phyloP scores from a whole-genome alignment of 2,797 vertebrate species.

The Premnoplex brunnescens region DNA sequence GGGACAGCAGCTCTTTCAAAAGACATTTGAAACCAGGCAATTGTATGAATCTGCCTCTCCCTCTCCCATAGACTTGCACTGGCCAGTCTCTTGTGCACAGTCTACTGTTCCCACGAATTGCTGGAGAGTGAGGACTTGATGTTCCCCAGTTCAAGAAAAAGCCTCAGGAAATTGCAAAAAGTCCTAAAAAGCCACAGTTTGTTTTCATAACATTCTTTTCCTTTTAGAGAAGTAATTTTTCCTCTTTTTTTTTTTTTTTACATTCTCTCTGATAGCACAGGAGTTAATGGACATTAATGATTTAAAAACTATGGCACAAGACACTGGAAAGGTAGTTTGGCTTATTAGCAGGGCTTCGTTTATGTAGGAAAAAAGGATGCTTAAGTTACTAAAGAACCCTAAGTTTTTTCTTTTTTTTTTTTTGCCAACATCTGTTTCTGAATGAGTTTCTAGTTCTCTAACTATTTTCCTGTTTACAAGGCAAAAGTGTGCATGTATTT shows the following conservation, averaged over 20 bases:
- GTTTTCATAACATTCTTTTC: conserved; percentile 68
- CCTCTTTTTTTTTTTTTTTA: neutral
- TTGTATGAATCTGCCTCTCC: neutral
- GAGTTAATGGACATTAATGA: conserved; percentile 25
- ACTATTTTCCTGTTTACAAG: neutral
- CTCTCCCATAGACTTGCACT: neutral
- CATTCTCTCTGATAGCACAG: conserved; percentile 18
- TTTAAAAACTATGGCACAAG: neutral
- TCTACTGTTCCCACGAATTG: conserved; percentile 54
- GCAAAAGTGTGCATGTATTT: neutral
- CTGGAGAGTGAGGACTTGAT: conserved; percentile 47
- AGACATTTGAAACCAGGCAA: neutral
- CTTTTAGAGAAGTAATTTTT: conserved; percentile 51
- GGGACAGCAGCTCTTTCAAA: conserved; percentile 13
- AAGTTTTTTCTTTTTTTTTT: neutral
- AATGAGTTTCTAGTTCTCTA: neutral
- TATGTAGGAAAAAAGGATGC: neutral
- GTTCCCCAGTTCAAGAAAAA: conserved; percentile 63
- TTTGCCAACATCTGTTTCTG: neutral
- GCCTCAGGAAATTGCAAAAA: conserved; percentile 71
- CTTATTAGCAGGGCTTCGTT: neutral
- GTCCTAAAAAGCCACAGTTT: conserved; percentile 60
- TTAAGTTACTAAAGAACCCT: neutral
- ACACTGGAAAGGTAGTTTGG: neutral
- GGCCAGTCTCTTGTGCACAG: neutral